Base-by-base conservation (phyloP, 1,140 invertebrate species). In the Sitodiplosis mosellana region DNA sequence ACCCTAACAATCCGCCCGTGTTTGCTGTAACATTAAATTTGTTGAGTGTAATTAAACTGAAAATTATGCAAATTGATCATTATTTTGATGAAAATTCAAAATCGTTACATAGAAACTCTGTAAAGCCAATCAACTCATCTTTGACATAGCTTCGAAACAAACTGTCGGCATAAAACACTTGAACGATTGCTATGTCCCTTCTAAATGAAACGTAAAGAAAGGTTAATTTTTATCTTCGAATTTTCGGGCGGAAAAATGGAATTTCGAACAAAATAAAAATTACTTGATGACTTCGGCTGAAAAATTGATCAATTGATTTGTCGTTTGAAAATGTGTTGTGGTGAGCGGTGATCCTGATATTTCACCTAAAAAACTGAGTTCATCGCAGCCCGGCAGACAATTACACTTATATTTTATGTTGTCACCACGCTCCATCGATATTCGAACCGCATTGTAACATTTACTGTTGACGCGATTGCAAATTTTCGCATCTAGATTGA, bases 41-140 rank as follows among this genome's bases (percentile, higher is more conserved):
- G 36, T 27, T 27, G n/a, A n/a, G n/a, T n/a, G n/a, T n/a, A n/a
- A n/a, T n/a, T 27, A 10, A 27, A 27, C 10, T 27, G 27, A 27
- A 10, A 27, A n/a, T n/a, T 27, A 27, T 27, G 27, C 3, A 27
- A 27, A n/a, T n/a, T 27, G 27, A 27, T 3, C 10, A 10, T 3
- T 27, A 5, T 27, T 27, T 27, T 27, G 3, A 27, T 27, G 27
- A 27, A 27, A n/a, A 27, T 10, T 27, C 27, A 27, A n/a, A n/a
- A n/a, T n/a, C n/a, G n/a, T 41, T 68, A 83, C 81, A 81, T 49
- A 84, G 62, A 58, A 83, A 80, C 60, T 83, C 81, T 0, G 79
- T 81, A 46, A 80, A 73, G 48, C 80, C 80, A 55, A 77, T 82
- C 45, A 84, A 69, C 55, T 81, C 77, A 37, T 74, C 77, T 59